Base-by-base conservation (phyloP, 2,888 invertebrate genomes). In the Hypomecis punctinalis region DNA sequence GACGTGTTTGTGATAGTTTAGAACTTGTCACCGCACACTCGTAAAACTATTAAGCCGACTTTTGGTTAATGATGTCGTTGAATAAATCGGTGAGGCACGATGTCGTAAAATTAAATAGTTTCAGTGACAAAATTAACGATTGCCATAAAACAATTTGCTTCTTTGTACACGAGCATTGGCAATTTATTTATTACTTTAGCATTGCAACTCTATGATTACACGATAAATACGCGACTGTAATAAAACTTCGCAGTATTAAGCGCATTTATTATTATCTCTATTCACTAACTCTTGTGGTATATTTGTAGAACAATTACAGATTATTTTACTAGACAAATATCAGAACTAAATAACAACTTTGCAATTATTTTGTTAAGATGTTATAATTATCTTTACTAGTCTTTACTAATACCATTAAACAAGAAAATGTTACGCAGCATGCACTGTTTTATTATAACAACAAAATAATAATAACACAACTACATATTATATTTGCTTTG, bases 1-100 rank as follows among this genome's bases (percentile, higher is more conserved):
- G 90, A 92, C 80, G 80, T 76, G 83, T 90, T 89, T 90, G 89
- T 90, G 81, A 80, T 81, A 74, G 82, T 84, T 86, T 79, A 80
- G 42, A 33, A 58, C 53, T 45, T 84, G 84, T 82, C 83, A 83
- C 78, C 80, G 76, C 79, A 79, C 83, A 73, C 76, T 84, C 85
- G 82, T 88, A 88, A 89, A 89, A 85, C 85, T 86, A 88, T 88
- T 89, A 89, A 60, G 51, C 48, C 72, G 77, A 78, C 76, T 74
- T 78, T 76, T 73, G 70, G 67, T 71, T 73, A 71, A 73, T 74
- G 58, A 68, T 57, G 68, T 69, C 73, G 69, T 75, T 69, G 71
- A 67, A 67, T 68, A 68, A 68, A 75, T 69, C 57, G 53, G 46
- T 72, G 69, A 63, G 56, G 23, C 55, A 59, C 59, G 56, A 63